Percentiles rank a stretch among this genome's conserved stretches.
These are phyloP conservation scores for Campoplex capitator DNA, from an alignment of 2,888 invertebrate genomes.

Conservation along the genomic window DNA sequence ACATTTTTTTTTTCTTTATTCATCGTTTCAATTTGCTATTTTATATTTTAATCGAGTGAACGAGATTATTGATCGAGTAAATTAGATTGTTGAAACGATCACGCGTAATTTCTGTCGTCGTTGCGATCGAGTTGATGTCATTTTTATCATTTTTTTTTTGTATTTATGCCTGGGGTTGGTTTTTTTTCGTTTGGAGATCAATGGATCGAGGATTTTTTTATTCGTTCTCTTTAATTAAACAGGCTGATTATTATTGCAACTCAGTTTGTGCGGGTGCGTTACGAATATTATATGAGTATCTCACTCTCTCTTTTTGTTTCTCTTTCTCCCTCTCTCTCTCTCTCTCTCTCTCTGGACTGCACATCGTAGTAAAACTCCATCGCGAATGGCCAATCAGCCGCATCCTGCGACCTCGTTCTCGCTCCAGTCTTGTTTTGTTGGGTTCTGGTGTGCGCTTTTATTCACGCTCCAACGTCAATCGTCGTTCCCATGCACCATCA, in stretches of 20 bases:
- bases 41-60: too few species aligned
- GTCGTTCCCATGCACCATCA: slow-evolving; percentile 7
- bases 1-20: background rate
- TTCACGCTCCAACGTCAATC: slow-evolving; percentile 6
- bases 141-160: background rate
- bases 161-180: background rate
- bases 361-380: slow-evolving; percentile 53
- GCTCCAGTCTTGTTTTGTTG: slow-evolving; percentile 63
- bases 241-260: slow-evolving; percentile 48
- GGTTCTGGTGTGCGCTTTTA: slow-evolving; percentile 24
- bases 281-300: slow-evolving; percentile 28
- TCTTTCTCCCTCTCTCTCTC: slow-evolving; percentile 4
- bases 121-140: background rate
- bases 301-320: background rate
- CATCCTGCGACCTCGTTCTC: slow-evolving; percentile 77
- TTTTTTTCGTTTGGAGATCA: background rate
- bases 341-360: slow-evolving; percentile 26
- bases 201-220: background rate
- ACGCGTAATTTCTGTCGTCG: too few species aligned
- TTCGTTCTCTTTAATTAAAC: slow-evolving; percentile 1
- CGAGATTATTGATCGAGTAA: background rate
- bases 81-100: background rate
- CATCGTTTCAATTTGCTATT: background rate
- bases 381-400: slow-evolving; percentile 75
- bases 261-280: slow-evolving; percentile 46